Percentiles rank a stretch among this genome's conserved stretches.
These are phyloP conservation scores for Danaus plexippus DNA, from an alignment of 1,140 invertebrate genomes.

Conservation along the genomic window DNA sequence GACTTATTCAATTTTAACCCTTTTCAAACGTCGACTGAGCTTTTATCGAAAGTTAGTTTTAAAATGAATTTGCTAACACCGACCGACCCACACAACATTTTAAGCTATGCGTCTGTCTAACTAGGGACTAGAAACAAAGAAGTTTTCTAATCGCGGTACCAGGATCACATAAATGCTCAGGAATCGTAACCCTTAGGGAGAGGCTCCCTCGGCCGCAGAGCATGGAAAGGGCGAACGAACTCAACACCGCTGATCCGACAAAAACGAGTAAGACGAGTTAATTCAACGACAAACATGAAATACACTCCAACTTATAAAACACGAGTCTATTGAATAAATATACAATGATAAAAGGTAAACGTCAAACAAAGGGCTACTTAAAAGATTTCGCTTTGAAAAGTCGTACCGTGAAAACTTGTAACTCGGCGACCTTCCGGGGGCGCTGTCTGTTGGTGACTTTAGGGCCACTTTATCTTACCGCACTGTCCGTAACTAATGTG, in stretches of 20 bases:
- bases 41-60: background rate
- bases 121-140: slow-evolving; percentile 20
- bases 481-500: slow-evolving; percentile 19
- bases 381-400: slow-evolving; percentile 12
- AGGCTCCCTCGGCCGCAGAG: slow-evolving; percentile 25
- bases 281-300: too few species aligned
- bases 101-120: background rate
- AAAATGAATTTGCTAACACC: background rate
- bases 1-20: slow-evolving; percentile 11
- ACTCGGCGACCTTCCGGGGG: background rate
- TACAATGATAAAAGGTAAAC: too few species aligned
- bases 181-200: slow-evolving; percentile 29
- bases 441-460: slow-evolving; percentile 21
- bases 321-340: too few species aligned
- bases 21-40: slow-evolving; percentile 1
- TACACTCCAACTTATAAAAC: too few species aligned
- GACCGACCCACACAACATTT: background rate
- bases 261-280: too few species aligned
- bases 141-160: slow-evolving; percentile 29
- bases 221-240: slow-evolving; percentile 29
- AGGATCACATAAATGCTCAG: slow-evolving; percentile 29
- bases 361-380: too few species aligned
- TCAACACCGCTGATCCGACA: slow-evolving; percentile 21
- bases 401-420: slow-evolving; percentile 8
- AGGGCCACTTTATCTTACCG: slow-evolving; percentile 23